Conservation (phyloP, 2,888 invertebrate genomes). For the Coelinius sp. region DNA sequence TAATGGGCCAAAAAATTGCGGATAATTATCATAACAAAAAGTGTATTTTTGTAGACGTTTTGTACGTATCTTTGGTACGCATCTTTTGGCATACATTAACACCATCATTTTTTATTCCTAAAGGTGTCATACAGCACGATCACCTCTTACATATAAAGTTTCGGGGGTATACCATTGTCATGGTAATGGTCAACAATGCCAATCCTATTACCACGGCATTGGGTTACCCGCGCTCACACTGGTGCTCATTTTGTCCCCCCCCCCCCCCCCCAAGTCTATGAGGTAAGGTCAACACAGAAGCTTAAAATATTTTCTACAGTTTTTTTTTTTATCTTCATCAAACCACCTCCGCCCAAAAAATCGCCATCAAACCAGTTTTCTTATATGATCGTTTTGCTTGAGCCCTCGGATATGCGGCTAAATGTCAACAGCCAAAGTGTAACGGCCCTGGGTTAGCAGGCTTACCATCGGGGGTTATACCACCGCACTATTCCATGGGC, state of each 20-base stretch:
- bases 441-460: slow-evolving; percentile 57
- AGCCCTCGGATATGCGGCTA: slow-evolving; percentile 54
- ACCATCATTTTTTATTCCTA: slow-evolving; percentile 34
- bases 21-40: slow-evolving; percentile 67
- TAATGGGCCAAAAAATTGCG: slow-evolving; percentile 44
- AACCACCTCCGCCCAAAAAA: slow-evolving; percentile 26
- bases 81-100: slow-evolving; percentile 58
- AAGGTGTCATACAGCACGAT: slow-evolving; percentile 13
- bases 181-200: slow-evolving; percentile 64
- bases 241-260: slow-evolving; percentile 1
- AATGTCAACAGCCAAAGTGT: slow-evolving; percentile 66
- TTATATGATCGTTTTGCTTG: not conserved
- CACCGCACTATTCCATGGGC: slow-evolving; percentile 37
- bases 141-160: slow-evolving; percentile 51
- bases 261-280: slow-evolving; percentile 36
- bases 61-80: slow-evolving; percentile 45
- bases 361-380: slow-evolving; percentile 9
- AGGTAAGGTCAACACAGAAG: slow-evolving; percentile 54
- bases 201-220: slow-evolving; percentile 63
- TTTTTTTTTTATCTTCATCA: slow-evolving; percentile 20
- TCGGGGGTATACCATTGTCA: slow-evolving; percentile 63
- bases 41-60: slow-evolving; percentile 59
- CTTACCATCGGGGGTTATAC: slow-evolving; percentile 46
- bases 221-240: slow-evolving; percentile 45
- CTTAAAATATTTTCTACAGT: slow-evolving; percentile 23